Evolutionary conservation across 64 coral and sea anemone species (phyloP), one percentile per base, ranked within the genome.

Genomic region (Montipora sp.): DNA sequence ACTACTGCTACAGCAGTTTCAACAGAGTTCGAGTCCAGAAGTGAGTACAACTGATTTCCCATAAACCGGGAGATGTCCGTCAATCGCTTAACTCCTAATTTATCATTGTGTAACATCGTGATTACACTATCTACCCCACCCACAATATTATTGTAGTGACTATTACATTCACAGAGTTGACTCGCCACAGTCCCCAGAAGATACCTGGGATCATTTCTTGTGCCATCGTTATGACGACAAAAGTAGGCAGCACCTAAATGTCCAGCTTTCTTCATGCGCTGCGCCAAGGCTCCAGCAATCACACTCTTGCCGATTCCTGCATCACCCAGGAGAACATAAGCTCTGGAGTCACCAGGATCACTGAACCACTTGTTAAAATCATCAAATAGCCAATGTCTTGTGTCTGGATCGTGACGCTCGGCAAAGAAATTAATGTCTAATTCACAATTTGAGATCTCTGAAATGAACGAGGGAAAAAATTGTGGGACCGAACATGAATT

Each of bases 191-290:
- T 88, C 21, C 87, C 49, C 0, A 88, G 47, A 45, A 88, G 72
- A 77, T 61, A 59, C 73, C 87, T 88, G 49, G 87, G 87, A 59
- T 88, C 23, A 75, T 76, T 73, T 21, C 87, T 47, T 75, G 87
- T 88, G 49, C 0, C 5, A 88, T 88, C 87, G 49, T 88, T 27
- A 14, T 88, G 87, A 24, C 87, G 68, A 3, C 87, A 88, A 59
- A 88, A 88, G 74, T 48, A 76, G 4, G 27, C 27, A 12, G 74
- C 74, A 16, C 74, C 74, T 46, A 76, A 76, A 8, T 47, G 43
- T 16, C 44, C 74, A 76, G 8, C 74, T 12, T 24, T 66, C 13
- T 67, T 8, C 46, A 6, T 43, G 2, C 76, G 15, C 14, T 79
- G 0, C 3, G 72, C 88, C 5, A 88, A 3, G 67, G 67, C 66